phyloP scores from a whole-genome alignment of 2,888 invertebrate genomes.

The Eugnorisma glareosa region DNA sequence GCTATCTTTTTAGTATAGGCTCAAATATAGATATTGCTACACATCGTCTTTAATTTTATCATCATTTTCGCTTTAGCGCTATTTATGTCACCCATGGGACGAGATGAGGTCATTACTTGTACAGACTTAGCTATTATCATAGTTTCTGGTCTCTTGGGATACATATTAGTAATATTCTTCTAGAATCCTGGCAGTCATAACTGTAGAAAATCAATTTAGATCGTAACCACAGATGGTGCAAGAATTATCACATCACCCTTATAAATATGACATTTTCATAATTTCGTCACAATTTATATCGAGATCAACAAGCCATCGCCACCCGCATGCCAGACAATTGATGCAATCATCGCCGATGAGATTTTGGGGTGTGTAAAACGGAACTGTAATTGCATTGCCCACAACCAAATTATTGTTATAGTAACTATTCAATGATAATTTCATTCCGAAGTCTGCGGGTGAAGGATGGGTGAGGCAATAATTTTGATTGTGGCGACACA shows the following conservation, averaged over 20 bases:
- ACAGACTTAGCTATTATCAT: not conserved
- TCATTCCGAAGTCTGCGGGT: conserved; percentile 83
- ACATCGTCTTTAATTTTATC: not conserved
- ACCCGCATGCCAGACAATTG: conserved; percentile 90
- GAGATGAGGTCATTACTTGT: not conserved
- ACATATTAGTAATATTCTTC: not conserved
- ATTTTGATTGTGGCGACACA: conserved; percentile 67
- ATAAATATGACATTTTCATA: conserved; percentile 79
- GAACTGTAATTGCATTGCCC: conserved; percentile 89
- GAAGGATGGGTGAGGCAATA: conserved; percentile 72
- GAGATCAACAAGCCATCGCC: conserved; percentile 87
- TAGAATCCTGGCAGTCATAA: not conserved
- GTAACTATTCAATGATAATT: conserved; percentile 88
- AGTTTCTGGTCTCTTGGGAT: not conserved
- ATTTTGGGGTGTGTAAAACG: conserved; percentile 87
- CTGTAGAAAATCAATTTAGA: conserved; percentile 49
- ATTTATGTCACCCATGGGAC: not conserved
- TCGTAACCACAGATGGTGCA: conserved; percentile 69
- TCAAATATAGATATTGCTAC: not conserved
- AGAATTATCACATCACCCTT: conserved; percentile 77
- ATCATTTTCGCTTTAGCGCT: not conserved
- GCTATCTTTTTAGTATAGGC: not conserved
- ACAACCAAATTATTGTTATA: conserved; percentile 87
- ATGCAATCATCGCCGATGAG: conserved; percentile 89
- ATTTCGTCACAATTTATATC: conserved; percentile 86